Percentiles rank a stretch among this genome's conserved stretches.
These are phyloP conservation scores for Varanus komodoensis DNA, from an alignment of 2,113 vertebrate genomes.

Conservation along the genomic window DNA sequence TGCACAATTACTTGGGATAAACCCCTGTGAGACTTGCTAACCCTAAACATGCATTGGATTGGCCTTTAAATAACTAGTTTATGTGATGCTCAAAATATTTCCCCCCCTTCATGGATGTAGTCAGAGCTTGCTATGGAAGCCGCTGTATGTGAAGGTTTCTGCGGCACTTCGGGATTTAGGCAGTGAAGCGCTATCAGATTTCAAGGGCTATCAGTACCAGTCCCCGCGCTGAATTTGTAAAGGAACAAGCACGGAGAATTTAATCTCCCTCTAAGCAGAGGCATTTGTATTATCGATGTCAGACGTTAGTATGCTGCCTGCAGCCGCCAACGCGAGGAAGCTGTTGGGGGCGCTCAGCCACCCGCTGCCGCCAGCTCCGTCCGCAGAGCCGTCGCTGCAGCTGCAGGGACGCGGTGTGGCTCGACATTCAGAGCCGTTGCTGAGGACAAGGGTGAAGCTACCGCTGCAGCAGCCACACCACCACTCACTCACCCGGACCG, in stretches of 20 bases:
- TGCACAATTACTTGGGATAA: not conserved
- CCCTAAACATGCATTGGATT: not conserved
- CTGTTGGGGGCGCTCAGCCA: rapidly evolving
- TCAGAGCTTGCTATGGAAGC: not conserved
- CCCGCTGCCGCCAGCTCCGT: not conserved
- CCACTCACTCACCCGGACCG: not conserved
- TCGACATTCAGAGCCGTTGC: not conserved
- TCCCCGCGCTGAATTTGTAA: not conserved
- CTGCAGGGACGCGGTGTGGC: not conserved
- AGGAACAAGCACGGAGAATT: not conserved
- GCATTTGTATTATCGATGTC: not conserved
- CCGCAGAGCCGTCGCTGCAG: not conserved
- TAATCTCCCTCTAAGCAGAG: not conserved
- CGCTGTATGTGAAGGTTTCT: not conserved
- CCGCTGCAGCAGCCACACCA: not conserved
- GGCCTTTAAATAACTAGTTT: not conserved
- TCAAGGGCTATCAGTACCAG: not conserved
- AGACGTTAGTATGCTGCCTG: not conserved
- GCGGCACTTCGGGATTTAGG: not conserved
- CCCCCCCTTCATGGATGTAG: not conserved
- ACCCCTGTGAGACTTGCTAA: not conserved
- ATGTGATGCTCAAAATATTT: not conserved
- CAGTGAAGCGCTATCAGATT: not conserved
- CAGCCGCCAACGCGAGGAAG: not conserved
- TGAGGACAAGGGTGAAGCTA: not conserved